These are phyloP conservation scores for Semaprochilodus insignis DNA, from an alignment of 2,797 vertebrate species.

Conservation along the genomic window DNA sequence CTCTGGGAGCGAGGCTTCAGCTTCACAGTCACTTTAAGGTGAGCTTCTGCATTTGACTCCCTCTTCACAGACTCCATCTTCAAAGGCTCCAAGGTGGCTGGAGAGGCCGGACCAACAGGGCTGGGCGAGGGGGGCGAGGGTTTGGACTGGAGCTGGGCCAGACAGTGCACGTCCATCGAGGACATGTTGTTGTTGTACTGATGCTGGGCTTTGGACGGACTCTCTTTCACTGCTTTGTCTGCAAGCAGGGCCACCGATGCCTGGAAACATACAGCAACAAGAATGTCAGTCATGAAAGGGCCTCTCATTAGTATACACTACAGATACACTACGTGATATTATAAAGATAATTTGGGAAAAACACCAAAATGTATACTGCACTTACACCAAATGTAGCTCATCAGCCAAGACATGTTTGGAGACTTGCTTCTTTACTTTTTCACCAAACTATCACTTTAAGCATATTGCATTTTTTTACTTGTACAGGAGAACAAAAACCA, in stretches of 20 bases:
- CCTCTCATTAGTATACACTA: background rate
- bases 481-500: background rate
- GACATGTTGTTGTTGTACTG: constrained; percentile 98
- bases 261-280: constrained; percentile 65
- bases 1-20: constrained; percentile 87
- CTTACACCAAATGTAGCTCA: background rate
- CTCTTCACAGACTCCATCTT: constrained; percentile 81
- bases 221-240: constrained; percentile 79
- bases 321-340: no score
- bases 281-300: background rate
- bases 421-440: no score
- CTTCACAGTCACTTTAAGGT: constrained; percentile 93
- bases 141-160: constrained; percentile 90
- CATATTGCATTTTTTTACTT: background rate
- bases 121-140: constrained; percentile 85
- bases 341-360: no score
- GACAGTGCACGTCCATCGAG: constrained; percentile 91
- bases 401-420: no score
- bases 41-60: constrained; percentile 73
- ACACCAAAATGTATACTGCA: background rate
- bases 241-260: constrained; percentile 79
- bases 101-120: constrained; percentile 70
- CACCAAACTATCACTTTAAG: no score
- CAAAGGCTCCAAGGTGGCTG: constrained; percentile 72
- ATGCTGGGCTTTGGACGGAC: constrained; percentile 85